Conservation (phyloP, 2,888 invertebrate genomes). For the Odontocolon sp. region DNA sequence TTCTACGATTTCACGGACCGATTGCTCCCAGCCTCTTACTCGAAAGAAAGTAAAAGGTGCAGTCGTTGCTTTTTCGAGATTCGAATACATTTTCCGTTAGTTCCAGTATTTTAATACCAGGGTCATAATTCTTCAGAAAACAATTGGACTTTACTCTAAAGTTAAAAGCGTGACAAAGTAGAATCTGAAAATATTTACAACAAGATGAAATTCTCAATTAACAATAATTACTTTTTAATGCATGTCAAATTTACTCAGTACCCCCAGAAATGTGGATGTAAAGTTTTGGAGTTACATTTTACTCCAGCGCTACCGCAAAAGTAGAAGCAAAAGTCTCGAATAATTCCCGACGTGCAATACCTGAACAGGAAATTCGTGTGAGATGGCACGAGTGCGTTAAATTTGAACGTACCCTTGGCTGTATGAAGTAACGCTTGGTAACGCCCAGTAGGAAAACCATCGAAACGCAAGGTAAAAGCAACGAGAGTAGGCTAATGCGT, state of each 20-base stretch:
- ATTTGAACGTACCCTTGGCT: slow-evolving; percentile 20
- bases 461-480: slow-evolving; percentile 10
- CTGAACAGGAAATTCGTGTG: not conserved
- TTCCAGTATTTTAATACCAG: not conserved
- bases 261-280: too few relatives aligned
- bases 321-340: too few relatives aligned
- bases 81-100: not conserved
- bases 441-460: slow-evolving; percentile 23
- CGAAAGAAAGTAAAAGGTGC: slow-evolving; percentile 15
- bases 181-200: too few relatives aligned
- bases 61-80: slow-evolving; percentile 17
- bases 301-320: too few relatives aligned
- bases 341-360: too few relatives aligned
- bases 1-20: slow-evolving; percentile 69
- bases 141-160: too few relatives aligned
- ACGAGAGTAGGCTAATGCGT: slow-evolving; percentile 47
- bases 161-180: too few relatives aligned
- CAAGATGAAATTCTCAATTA: too few relatives aligned
- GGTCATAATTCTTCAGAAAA: too few relatives aligned
- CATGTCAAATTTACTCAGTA: too few relatives aligned
- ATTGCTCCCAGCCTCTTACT: slow-evolving; percentile 44
- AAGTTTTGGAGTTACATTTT: too few relatives aligned
- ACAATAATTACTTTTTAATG: too few relatives aligned
- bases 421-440: slow-evolving; percentile 14
- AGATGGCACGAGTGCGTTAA: not conserved